phyloP scores from a whole-genome alignment of 2,888 invertebrate species.

The Lamellibrachia satsuma region DNA sequence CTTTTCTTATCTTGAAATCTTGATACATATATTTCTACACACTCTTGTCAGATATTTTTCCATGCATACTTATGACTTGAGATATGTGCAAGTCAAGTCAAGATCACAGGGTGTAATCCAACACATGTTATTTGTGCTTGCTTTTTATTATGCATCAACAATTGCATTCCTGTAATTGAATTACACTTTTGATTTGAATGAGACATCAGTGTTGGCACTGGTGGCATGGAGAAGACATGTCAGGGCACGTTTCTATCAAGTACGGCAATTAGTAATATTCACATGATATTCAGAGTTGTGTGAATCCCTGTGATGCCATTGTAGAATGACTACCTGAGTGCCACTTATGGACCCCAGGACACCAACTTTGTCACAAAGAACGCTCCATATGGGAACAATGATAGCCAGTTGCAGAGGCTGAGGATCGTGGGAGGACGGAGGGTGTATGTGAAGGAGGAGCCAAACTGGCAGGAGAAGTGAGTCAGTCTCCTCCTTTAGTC shows the following conservation, averaged over 20 bases:
- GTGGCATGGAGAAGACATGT: neutral
- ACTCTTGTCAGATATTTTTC: too few relatives aligned
- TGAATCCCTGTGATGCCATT: neutral
- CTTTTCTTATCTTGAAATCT: neutral
- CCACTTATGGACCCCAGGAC: neutral
- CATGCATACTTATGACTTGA: too few relatives aligned
- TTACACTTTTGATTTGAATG: neutral
- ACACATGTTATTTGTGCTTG: too few relatives aligned
- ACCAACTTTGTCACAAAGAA: constrained; percentile 38
- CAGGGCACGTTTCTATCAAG: neutral
- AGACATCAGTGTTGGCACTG: neutral
- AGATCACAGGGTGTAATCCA: too few relatives aligned
- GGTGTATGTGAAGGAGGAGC: constrained; percentile 43
- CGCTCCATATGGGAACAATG: constrained; percentile 56
- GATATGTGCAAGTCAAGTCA: too few relatives aligned
- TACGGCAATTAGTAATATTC: neutral
- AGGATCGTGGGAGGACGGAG: constrained; percentile 55
- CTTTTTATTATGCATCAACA: too few relatives aligned
- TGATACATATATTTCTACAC: neutral
- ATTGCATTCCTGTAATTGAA: neutral
- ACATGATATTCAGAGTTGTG: neutral
- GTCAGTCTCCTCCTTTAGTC: neutral
- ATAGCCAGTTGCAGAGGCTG: constrained; percentile 49
- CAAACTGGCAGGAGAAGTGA: neutral
- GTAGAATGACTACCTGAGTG: neutral